Percentiles rank a stretch among this genome's conserved stretches.
These are phyloP conservation scores for Trachymyrmex cornetzi DNA, from an alignment of 1,140 invertebrate genomes.

Conservation along the genomic window DNA sequence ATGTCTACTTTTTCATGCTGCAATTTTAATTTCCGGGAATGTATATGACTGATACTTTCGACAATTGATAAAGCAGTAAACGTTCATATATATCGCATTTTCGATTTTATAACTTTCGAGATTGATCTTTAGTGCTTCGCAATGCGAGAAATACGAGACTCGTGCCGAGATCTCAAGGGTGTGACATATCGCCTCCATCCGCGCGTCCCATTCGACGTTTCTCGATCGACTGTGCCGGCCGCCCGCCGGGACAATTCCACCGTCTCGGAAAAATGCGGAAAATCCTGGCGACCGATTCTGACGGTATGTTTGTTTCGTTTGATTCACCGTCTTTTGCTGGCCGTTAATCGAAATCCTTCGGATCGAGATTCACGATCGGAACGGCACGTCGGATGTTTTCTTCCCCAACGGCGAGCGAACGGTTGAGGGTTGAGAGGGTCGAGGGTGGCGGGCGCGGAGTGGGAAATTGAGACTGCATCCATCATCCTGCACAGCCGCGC, in stretches of 20 bases:
- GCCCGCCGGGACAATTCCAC: not conserved
- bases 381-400: not conserved
- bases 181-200: slow-evolving; percentile 43
- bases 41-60: not conserved
- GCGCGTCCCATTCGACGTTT: slow-evolving; percentile 20
- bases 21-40: too few relatives aligned
- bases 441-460: slow-evolving; percentile 6
- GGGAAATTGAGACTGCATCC: slow-evolving; percentile 76
- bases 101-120: not conserved
- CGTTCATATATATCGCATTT: not conserved
- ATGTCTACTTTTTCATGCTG: too few relatives aligned
- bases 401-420: slow-evolving; percentile 11
- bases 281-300: not conserved
- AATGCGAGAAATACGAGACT: slow-evolving; percentile 10
- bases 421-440: slow-evolving; percentile 61
- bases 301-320: slow-evolving; percentile 47
- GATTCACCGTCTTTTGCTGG: slow-evolving; percentile 58
- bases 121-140: slow-evolving; percentile 3
- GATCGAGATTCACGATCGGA: slow-evolving; percentile 22
- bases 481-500: slow-evolving; percentile 62
- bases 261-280: slow-evolving; percentile 25
- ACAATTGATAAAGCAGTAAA: not conserved
- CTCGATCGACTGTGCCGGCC: slow-evolving; percentile 31
- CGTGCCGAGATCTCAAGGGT: not conserved
- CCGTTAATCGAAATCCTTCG: slow-evolving; percentile 68